Evolutionary conservation across 2,888 invertebrate species (phyloP), one percentile per base, ranked within the genome.

Genomic region (Aphidoletes aphidimyza): DNA sequence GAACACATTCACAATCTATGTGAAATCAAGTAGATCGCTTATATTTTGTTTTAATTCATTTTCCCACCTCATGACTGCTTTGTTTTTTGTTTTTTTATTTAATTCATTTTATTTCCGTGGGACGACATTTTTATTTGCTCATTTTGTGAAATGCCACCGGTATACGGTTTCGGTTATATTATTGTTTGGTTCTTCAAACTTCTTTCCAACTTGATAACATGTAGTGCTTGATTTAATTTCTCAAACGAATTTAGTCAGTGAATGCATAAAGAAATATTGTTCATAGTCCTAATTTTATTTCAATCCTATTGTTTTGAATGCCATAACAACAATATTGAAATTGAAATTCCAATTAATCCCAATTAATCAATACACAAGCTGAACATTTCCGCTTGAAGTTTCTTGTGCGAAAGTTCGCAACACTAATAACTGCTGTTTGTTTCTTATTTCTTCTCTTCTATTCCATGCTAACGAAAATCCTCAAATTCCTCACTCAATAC

Each of bases 381-480:
- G 19, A 2, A 19, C 2, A 34, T 34, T 36, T 6, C 8, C 36
- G 36, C 30, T 34, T 36, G n/a, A 34, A 36, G 14, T 36, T 9
- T 81, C 17, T 54, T 54, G 54, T 6, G 17, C 22, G 19, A 22
- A n/a, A 11, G 1, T 59, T 47, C 19, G 19, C 2, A 81, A 22
- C 17, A 83, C 30, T 42, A 83, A 42, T 83, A n/a, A n/a, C n/a
- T 83, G 39, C 45, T 42, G 2, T 83, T 26, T 42, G 14, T 83
- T 45, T 83, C 45, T 83, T 45, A 0, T 83, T 83, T 26, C 81
- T 78, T 84, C n/a, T 84, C 36, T 47, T 85, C 84, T 85, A 26
- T 85, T 85, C 81, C 85, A 84, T 78, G 84, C 85, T 84, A 83
- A 54, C 85, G 3, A 83, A 26, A 83, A 26, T 17, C 30, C n/a